Evolutionary conservation across 2,888 invertebrate genomes (phyloP), one percentile per base, ranked within the genome.

Genomic region (Eudasyphora cyanicolor): DNA sequence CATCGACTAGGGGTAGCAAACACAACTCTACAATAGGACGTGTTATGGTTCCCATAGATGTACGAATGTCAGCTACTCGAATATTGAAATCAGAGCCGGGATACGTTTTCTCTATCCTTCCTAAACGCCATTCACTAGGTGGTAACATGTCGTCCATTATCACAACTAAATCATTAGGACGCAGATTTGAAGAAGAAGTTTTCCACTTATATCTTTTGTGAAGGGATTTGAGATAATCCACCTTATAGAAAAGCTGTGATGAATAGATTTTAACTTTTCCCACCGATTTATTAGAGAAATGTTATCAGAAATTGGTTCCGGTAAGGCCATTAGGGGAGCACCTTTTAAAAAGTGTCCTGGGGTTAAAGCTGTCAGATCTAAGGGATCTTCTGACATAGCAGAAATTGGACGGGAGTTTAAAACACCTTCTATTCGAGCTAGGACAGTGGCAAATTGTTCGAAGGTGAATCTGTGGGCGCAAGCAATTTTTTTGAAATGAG

Each of bases 281-380:
- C 60, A 60, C 1, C n/a, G n/a, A n/a, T n/a, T n/a, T n/a, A n/a
- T n/a, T 10, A 29, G 4, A n/a, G 27, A n/a, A n/a, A n/a, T n/a
- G n/a, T n/a, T 60, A 2, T 29, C 14, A 0, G 60, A 29, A 2
- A n/a, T 12, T 0, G 29, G 0, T 49, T 79, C 76, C 0, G 76
- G 19, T 1, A 60, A 27, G 12, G 71, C 69, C 12, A 79, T 21
- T 0, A 79, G 35, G 0, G 76, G 79, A 0, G 67, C 60, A 10
- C 82, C 79, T 7, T 35, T 8, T 3, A 82, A 19, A 57, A 82
- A 82, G 12, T 82, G 76, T 5, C 82, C 82, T 10, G 82, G 78
- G n/a, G 70, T 82, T 4, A 82, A 27, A 0, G 76, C 76, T n/a
- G n/a, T n/a, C n/a, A n/a, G n/a, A n/a, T n/a, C n/a, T n/a, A n/a